phyloP scores from a whole-genome alignment of 2,113 vertebrate species.

The Danionella cerebrum region DNA sequence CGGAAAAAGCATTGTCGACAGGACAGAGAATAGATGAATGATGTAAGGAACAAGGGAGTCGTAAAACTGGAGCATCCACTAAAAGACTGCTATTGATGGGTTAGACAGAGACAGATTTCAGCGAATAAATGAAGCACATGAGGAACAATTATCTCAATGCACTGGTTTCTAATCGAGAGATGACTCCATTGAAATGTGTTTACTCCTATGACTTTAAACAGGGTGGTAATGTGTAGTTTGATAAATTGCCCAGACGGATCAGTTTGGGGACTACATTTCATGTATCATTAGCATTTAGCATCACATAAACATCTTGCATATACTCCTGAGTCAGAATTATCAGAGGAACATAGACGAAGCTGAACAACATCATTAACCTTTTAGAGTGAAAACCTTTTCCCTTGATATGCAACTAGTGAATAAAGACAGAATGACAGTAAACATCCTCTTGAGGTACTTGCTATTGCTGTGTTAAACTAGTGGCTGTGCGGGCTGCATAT shows the following conservation, averaged over 20 bases:
- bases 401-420: background rate
- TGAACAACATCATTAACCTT: slow-evolving; percentile 3
- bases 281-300: background rate
- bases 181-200: background rate
- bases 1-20: background rate
- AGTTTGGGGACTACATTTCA: background rate
- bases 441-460: slow-evolving; percentile 1
- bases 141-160: background rate
- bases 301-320: background rate
- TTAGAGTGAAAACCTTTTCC: background rate
- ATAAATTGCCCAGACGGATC: background rate
- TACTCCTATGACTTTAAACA: background rate
- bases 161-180: background rate
- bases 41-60: background rate
- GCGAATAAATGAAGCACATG: background rate
- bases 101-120: background rate
- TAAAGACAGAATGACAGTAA: background rate
- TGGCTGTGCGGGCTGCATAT: background rate
- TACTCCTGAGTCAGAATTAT: background rate
- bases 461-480: background rate
- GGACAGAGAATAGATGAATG: background rate
- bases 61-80: background rate
- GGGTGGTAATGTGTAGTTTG: background rate
- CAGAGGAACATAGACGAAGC: background rate
- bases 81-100: background rate